Percentiles rank a stretch among this genome's conserved stretches.
Evolutionary conservation across 2,113 vertebrate species (phyloP).

Genomic region (Sorex fumeus): DNA sequence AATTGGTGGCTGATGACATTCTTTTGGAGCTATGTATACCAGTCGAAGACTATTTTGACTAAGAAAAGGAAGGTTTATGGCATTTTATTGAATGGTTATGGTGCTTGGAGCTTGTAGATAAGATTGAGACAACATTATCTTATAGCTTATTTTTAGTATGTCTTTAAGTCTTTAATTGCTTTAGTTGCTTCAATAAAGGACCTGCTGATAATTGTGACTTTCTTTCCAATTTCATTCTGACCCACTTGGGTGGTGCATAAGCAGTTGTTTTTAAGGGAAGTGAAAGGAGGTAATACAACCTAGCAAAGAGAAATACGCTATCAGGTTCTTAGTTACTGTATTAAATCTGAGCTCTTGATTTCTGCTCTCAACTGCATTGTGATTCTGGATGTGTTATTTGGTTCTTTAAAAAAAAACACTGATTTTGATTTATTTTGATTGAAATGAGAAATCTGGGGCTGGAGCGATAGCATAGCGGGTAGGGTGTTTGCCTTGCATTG

Average conservation of each 20-base stretch:
- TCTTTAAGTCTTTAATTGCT: neutral
- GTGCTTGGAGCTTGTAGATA: constrained; percentile 13
- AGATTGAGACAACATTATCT: constrained; percentile 6
- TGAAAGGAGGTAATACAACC: neutral
- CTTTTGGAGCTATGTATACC: constrained; percentile 29
- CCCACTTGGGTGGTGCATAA: neutral
- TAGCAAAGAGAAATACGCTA: neutral
- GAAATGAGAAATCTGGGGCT: constrained; percentile 43
- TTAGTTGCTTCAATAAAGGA: constrained; percentile 39
- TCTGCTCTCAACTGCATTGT: neutral
- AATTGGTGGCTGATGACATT: neutral
- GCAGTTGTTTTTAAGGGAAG: constrained; percentile 20
- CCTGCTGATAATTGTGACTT: neutral
- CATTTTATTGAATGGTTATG: constrained; percentile 47
- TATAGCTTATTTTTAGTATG: neutral
- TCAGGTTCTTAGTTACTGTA: neutral
- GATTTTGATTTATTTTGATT: no score
- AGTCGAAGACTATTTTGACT: constrained; percentile 55
- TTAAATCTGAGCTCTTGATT: constrained; percentile 5
- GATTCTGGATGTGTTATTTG: neutral
- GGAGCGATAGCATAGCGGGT: no score
- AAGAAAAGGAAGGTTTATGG: constrained; percentile 41
- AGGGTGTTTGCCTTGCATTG: no score
- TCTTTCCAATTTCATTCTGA: neutral
- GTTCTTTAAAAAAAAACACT: no score